Evolutionary conservation across 2,113 vertebrate genomes (phyloP).

Genomic region (Pithys albifrons): DNA sequence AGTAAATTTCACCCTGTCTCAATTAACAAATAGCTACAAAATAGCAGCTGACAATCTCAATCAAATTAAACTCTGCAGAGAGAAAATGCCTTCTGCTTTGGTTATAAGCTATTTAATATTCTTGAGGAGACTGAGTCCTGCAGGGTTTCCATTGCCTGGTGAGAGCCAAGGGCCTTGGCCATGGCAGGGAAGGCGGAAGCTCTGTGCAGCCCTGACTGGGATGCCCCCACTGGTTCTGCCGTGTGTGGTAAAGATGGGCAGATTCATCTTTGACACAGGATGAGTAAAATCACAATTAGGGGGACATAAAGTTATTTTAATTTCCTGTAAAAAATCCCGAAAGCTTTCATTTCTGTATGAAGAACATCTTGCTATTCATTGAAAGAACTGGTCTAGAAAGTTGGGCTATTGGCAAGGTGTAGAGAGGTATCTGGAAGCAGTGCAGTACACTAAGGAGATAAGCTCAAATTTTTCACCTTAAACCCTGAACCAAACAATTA

Average conservation of each 20-base stretch:
- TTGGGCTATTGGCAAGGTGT: neutral
- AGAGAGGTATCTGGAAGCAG: neutral
- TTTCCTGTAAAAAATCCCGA: neutral
- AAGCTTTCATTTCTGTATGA: neutral
- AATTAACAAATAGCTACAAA: neutral
- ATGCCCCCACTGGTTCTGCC: neutral
- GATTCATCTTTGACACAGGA: neutral
- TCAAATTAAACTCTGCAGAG: neutral
- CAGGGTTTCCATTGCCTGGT: neutral
- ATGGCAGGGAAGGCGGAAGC: neutral
- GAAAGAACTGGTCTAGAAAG: neutral
- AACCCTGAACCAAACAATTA: neutral
- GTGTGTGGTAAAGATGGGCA: neutral
- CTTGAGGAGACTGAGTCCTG: neutral
- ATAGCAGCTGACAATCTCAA: neutral
- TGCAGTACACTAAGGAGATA: neutral
- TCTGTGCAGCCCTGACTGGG: neutral
- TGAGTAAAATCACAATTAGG: neutral
- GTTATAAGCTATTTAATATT: neutral
- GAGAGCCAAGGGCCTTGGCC: neutral
- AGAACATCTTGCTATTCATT: neutral
- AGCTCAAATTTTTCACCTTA: neutral
- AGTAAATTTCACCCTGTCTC: neutral
- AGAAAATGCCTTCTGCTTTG: neutral
- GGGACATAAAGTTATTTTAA: neutral